Conservation (phyloP, 2,888 invertebrate genomes). For the Calliphora vomitoria region DNA sequence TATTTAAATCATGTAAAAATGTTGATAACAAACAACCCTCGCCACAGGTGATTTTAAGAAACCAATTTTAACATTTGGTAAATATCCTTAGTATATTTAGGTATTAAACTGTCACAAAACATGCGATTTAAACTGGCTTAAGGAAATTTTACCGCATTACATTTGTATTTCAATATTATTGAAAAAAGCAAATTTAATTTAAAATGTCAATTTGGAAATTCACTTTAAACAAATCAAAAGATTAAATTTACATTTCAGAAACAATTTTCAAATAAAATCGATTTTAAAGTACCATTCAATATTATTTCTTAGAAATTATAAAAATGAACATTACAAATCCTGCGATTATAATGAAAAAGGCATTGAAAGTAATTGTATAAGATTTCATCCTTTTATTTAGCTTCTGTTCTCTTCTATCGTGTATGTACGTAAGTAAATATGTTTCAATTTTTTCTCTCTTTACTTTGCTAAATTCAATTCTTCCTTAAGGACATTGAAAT, state of each 20-base stretch:
- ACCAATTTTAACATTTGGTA: neutral
- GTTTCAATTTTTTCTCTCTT: neutral
- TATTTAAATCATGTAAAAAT: neutral
- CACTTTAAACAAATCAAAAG: slow-evolving; percentile 13
- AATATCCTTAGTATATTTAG: neutral
- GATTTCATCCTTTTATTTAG: slow-evolving; percentile 48
- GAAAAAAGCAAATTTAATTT: slow-evolving; percentile 16
- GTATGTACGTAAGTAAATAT: neutral
- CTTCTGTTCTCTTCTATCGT: neutral
- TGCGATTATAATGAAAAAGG: slow-evolving; percentile 53
- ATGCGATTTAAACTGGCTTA: neutral
- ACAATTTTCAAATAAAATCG: slow-evolving; percentile 19
- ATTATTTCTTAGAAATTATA: neutral
- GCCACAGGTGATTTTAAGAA: neutral
- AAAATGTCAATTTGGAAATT: slow-evolving; percentile 14
- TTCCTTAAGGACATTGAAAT: slow-evolving; percentile 61
- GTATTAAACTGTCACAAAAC: neutral
- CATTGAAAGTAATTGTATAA: slow-evolving; percentile 64
- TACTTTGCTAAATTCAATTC: slow-evolving; percentile 16
- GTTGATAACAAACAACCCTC: neutral
- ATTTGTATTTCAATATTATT: neutral
- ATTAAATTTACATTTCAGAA: slow-evolving; percentile 30
- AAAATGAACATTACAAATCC: slow-evolving; percentile 52
- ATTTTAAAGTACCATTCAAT: slow-evolving; percentile 2
- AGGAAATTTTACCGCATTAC: neutral